phyloP scores from a whole-genome alignment of 1,140 invertebrate genomes.

The Drosophila busckii region DNA sequence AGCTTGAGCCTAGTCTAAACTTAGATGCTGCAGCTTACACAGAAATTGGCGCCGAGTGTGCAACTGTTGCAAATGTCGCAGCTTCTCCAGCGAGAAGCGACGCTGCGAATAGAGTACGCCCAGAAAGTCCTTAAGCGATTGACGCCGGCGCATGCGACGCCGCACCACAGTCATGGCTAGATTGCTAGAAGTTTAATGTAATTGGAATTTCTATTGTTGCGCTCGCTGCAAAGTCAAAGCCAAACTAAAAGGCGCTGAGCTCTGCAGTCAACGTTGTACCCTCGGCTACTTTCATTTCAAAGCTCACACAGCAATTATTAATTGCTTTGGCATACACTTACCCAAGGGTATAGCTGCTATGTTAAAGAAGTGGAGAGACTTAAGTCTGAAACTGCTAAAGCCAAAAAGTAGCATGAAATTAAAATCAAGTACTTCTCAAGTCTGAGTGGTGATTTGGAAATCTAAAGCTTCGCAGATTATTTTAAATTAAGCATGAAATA shows the following conservation, averaged over 20 bases:
- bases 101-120: conserved; percentile 41
- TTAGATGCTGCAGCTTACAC: conserved; percentile 31
- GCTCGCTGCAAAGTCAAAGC: conserved; percentile 39
- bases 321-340: conserved; percentile 20
- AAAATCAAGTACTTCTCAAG: no score
- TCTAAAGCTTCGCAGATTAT: no score
- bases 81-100: conserved; percentile 51
- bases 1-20: conserved; percentile 7
- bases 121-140: conserved; percentile 57
- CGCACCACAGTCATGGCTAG: conserved; percentile 46
- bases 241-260: conserved; percentile 31
- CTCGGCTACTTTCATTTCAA: conserved; percentile 46
- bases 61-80: conserved; percentile 41
- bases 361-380: background rate
- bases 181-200: background rate
- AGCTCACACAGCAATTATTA: conserved; percentile 12
- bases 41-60: conserved; percentile 41
- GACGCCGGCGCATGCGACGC: conserved; percentile 48
- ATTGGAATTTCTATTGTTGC: conserved; percentile 13
- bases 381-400: background rate
- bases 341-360: background rate
- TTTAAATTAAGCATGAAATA: no score
- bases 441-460: no score
- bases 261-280: conserved; percentile 30
- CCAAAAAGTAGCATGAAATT: no score